Conservation (phyloP, 2,797 vertebrate genomes). For the Graptemys geographica region DNA sequence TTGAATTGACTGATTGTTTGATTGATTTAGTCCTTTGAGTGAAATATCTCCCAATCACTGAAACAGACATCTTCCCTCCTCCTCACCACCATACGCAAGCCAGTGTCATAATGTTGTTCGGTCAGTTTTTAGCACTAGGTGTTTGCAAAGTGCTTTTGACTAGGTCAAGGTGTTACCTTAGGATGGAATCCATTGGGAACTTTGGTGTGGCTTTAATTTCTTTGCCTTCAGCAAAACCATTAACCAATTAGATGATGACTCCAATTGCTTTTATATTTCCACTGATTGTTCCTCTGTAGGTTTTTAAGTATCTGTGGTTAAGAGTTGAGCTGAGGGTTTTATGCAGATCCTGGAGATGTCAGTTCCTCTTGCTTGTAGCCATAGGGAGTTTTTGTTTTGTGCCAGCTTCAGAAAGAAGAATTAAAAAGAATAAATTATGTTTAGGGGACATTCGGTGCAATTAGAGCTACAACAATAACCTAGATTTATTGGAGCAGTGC, state of each 20-base stretch:
- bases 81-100: neutral
- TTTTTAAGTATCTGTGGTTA: neutral
- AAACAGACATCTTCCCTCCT: neutral
- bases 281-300: neutral
- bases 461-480: neutral
- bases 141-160: neutral
- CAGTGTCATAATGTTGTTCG: neutral
- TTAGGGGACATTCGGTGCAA: neutral
- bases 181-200: rapidly evolving
- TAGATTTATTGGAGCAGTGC: neutral
- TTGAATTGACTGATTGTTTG: neutral
- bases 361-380: neutral
- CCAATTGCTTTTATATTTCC: neutral
- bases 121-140: neutral
- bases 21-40: neutral
- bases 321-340: neutral
- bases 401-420: rapidly evolving
- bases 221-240: neutral
- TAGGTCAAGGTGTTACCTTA: neutral
- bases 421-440: neutral
- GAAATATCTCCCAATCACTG: neutral
- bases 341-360: neutral
- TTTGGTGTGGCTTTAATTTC: rapidly evolving
- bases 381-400: too few species aligned
- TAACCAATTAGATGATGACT: rapidly evolving